A percentile compares a stretch with the other conserved stretches of the same genome.
These are phyloP conservation scores for Diceros bicornis DNA, from an alignment of 2,797 vertebrate genomes.

Conservation along the genomic window DNA sequence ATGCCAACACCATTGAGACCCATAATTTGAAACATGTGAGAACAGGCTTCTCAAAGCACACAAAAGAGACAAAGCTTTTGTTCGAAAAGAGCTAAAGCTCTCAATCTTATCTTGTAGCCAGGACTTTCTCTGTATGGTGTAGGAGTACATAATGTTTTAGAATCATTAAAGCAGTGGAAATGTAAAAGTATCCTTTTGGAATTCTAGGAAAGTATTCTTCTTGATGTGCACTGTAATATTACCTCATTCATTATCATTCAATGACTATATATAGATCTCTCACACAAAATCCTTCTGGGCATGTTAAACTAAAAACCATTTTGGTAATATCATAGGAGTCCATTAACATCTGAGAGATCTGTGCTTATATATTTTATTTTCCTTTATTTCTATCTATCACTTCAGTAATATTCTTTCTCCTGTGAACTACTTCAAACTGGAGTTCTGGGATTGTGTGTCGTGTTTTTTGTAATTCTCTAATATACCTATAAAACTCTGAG, in stretches of 20 bases:
- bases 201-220: constrained; percentile 52
- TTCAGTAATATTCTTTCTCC: neutral
- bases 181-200: constrained; percentile 68
- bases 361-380: constrained; percentile 37
- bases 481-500: neutral
- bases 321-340: neutral
- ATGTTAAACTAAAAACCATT: constrained; percentile 63
- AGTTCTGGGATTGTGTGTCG: neutral
- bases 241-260: constrained; percentile 65
- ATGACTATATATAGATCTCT: constrained; percentile 45
- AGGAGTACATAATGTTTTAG: constrained; percentile 42
- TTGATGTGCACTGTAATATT: constrained; percentile 45
- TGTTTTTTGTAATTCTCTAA: constrained; percentile 14
- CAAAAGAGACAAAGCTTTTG: constrained; percentile 58
- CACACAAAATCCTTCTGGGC: constrained; percentile 52
- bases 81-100: constrained; percentile 55
- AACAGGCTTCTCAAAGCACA: constrained; percentile 18
- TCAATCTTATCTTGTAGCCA: constrained; percentile 30
- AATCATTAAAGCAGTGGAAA: constrained; percentile 73
- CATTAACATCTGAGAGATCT: constrained; percentile 54
- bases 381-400: neutral
- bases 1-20: neutral
- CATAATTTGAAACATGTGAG: neutral
- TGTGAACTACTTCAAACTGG: neutral
- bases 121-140: neutral